A percentile compares a stretch with the other conserved stretches of the same genome.
Conservation (phyloP, 1,140 invertebrate genomes). For the Chrysomallon squamiferum region DNA sequence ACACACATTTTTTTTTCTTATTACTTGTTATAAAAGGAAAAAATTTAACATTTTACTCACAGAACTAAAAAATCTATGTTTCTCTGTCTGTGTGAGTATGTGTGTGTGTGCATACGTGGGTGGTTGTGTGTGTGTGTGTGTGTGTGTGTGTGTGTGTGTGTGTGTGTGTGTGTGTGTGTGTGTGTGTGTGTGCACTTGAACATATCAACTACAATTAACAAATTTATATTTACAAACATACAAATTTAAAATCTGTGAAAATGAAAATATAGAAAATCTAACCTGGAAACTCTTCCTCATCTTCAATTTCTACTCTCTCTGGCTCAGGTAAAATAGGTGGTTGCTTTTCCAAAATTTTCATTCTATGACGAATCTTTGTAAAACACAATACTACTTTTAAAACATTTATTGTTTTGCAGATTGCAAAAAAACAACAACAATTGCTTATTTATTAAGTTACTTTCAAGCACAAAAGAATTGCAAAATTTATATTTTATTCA, state of each 20-base stretch:
- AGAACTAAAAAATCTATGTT: no score
- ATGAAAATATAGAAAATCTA: no score
- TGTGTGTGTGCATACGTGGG: no score
- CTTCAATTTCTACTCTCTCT: constrained; percentile 18
- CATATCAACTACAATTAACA: no score
- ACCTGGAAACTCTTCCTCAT: constrained; percentile 43
- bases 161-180: no score
- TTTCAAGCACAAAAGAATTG: not conserved
- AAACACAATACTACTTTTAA: not conserved
- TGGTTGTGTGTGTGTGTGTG: no score
- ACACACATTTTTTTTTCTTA: not conserved
- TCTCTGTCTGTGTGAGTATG: no score
- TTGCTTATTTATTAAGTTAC: not conserved
- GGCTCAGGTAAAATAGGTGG: constrained; percentile 40
- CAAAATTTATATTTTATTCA: not conserved
- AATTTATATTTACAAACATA: no score
- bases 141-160: no score
- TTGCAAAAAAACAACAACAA: not conserved
- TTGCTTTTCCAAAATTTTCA: constrained; percentile 38
- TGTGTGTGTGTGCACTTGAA: no score
- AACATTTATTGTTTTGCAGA: not conserved
- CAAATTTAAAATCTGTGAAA: no score
- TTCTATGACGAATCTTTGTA: constrained; percentile 32
- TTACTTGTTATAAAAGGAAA: not conserved
- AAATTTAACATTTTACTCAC: not conserved